These are phyloP conservation scores for Varecia variegata DNA, from an alignment of 2,797 vertebrate species.

Conservation along the genomic window DNA sequence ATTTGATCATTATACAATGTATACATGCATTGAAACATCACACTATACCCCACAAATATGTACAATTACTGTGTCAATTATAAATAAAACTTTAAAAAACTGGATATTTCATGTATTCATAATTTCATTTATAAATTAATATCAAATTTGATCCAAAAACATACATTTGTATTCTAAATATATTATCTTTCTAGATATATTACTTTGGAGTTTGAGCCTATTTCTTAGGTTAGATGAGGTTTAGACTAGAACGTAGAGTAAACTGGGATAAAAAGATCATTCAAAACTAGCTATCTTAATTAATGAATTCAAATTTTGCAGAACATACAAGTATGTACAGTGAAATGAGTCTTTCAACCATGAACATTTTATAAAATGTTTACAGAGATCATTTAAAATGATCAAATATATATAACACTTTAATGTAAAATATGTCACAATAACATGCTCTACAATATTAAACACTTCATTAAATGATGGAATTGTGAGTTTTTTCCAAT, in stretches of 20 bases:
- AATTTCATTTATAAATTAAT: slow-evolving; percentile 1
- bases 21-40: not conserved
- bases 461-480: slow-evolving; percentile 52
- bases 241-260: not conserved
- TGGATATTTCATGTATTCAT: not conserved
- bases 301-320: not conserved
- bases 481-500: slow-evolving; percentile 33
- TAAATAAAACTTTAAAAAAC: not conserved
- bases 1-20: not conserved
- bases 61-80: not conserved
- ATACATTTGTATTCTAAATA: not conserved
- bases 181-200: not conserved
- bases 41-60: not conserved
- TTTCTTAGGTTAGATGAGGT: not conserved
- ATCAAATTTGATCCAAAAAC: not conserved
- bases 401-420: slow-evolving; percentile 30
- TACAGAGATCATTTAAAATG: slow-evolving; percentile 5
- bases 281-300: not conserved
- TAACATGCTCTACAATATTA: slow-evolving; percentile 42
- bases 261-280: not conserved
- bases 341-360: slow-evolving; percentile 23
- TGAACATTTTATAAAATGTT: slow-evolving; percentile 22
- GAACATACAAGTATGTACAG: not conserved
- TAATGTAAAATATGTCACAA: slow-evolving; percentile 39
- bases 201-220: not conserved